Percentiles rank a stretch among this genome's conserved stretches.
These are phyloP conservation scores for Bombus balteatus DNA, from an alignment of 1,140 invertebrate species.

Conservation along the genomic window DNA sequence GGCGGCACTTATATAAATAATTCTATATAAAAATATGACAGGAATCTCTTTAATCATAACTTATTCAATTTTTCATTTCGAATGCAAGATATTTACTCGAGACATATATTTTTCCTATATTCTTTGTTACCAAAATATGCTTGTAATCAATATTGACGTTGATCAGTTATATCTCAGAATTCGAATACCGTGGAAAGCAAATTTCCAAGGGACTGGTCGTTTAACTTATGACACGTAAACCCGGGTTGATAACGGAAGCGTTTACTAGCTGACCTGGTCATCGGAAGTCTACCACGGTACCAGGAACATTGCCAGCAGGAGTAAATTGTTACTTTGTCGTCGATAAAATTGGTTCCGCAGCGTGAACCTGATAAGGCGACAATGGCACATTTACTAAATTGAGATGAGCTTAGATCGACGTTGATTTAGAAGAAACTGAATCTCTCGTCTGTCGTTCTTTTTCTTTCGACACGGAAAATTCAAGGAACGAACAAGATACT, in stretches of 20 bases:
- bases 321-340: constrained; percentile 64
- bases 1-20: background rate
- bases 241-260: constrained; percentile 60
- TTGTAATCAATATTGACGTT: background rate
- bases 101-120: background rate
- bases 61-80: background rate
- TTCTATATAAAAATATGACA: background rate
- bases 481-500: background rate
- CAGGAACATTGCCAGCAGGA: constrained; percentile 62
- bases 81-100: background rate
- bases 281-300: constrained; percentile 57
- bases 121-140: background rate
- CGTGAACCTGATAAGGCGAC: constrained; percentile 48
- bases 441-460: background rate
- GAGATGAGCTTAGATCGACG: constrained; percentile 38
- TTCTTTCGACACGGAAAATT: too few relatives aligned
- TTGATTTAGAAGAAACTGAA: constrained; percentile 24
- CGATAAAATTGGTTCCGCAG: constrained; percentile 45
- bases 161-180: constrained; percentile 2
- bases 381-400: constrained; percentile 48
- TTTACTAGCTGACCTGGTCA: constrained; percentile 62
- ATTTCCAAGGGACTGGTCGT: constrained; percentile 50
- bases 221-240: constrained; percentile 64
- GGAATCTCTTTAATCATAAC: background rate
- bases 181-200: constrained; percentile 5